phyloP scores from a whole-genome alignment of 2,888 invertebrate species.

The Andrena fulva region DNA sequence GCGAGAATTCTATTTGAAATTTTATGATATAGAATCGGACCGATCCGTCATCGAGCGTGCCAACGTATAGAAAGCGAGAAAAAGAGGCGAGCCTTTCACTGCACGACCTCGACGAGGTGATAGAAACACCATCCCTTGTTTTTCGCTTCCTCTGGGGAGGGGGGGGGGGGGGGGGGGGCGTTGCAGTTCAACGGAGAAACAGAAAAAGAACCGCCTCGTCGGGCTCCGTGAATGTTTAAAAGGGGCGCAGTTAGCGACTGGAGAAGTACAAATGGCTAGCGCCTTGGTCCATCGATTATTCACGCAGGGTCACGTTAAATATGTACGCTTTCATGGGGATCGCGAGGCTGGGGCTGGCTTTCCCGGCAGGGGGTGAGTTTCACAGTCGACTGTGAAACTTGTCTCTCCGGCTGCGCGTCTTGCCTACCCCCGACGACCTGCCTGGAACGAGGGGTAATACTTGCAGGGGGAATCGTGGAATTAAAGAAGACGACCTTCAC shows the following conservation, averaged over 20 bases:
- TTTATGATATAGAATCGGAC: conserved; percentile 3
- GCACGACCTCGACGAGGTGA: conserved; percentile 1
- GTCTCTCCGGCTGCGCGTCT: conserved; percentile 49
- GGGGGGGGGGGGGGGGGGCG: not conserved
- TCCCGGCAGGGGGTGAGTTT: conserved; percentile 52
- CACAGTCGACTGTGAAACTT: conserved; percentile 48
- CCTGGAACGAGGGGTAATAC: conserved; percentile 45
- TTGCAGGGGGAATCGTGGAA: conserved; percentile 87
- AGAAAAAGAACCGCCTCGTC: conserved; percentile 70
- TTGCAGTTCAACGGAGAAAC: conserved; percentile 48
- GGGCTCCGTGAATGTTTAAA: conserved; percentile 79
- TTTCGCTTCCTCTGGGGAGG: conserved; percentile 5
- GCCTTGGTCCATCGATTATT: conserved; percentile 80
- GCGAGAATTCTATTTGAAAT: conserved; percentile 22
- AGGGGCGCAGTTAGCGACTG: conserved; percentile 80
- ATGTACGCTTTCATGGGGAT: conserved; percentile 74
- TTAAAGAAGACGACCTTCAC: conserved; percentile 74
- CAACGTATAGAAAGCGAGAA: not conserved
- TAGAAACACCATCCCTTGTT: conserved; percentile 33
- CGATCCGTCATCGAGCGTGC: conserved; percentile 25
- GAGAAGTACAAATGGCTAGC: conserved; percentile 82
- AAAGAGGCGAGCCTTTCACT: not conserved
- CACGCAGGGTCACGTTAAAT: conserved; percentile 81
- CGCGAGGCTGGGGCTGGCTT: conserved; percentile 58
- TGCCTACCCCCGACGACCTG: conserved; percentile 8